These are phyloP conservation scores for Pseudopipra pipra DNA, from an alignment of 2,113 vertebrate genomes.

Conservation along the genomic window DNA sequence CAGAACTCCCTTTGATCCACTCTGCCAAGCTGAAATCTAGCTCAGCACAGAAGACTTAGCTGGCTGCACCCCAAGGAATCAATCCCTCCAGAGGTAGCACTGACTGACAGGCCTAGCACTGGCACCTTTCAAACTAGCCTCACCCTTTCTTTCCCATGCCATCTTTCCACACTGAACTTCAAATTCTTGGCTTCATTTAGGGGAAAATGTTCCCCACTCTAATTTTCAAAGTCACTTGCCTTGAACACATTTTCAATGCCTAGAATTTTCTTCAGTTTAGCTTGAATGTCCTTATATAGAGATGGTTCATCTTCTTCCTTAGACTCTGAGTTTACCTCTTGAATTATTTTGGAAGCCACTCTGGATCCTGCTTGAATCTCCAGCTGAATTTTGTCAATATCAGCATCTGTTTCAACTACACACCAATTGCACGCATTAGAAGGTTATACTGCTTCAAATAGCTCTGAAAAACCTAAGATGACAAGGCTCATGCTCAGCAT, in stretches of 20 bases:
- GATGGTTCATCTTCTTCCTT: constrained; percentile 27
- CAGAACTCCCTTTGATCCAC: not conserved
- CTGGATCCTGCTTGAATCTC: constrained; percentile 77
- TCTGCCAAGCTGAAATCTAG: not conserved
- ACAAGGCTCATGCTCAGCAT: not conserved
- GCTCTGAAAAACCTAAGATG: not conserved
- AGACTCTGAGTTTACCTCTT: constrained; percentile 50
- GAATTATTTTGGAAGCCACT: constrained; percentile 75
- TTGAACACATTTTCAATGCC: constrained; percentile 46
- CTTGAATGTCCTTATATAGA: constrained; percentile 45
- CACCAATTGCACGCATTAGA: not conserved
- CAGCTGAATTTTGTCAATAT: constrained; percentile 77
- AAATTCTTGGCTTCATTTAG: not conserved
- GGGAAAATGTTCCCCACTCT: not conserved
- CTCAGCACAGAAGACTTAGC: not conserved
- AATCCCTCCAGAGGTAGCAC: too few relatives aligned
- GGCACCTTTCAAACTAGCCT: not conserved
- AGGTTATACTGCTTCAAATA: not conserved
- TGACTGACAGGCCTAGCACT: not conserved
- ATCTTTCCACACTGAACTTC: not conserved
- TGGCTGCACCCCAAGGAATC: not conserved
- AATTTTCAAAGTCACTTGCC: constrained; percentile 10
- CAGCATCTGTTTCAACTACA: constrained; percentile 60
- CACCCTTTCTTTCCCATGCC: not conserved
- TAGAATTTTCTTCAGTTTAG: constrained; percentile 77